Evolutionary conservation across 2,113 vertebrate genomes (phyloP), one percentile per base, ranked within the genome.

Genomic region (Thalassoma bifasciatum): DNA sequence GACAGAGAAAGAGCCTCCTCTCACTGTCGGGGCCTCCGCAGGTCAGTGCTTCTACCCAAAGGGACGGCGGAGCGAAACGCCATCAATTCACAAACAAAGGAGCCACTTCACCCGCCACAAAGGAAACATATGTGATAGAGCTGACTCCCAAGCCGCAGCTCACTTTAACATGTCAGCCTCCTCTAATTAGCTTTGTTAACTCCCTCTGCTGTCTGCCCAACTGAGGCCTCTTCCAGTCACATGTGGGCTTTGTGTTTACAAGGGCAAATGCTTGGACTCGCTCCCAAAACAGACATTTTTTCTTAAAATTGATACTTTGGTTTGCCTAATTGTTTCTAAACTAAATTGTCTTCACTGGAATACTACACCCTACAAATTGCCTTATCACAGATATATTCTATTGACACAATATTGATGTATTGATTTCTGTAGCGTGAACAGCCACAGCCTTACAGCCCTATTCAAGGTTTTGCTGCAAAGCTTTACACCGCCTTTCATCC

Each of bases 1-100:
- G 88, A 87, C 83, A 69, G 87, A 86, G 83, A 82, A 75, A 78
- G 92, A 91, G 77, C 74, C 81, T 89, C 82, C 67, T 91, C 85
- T 88, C 89, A 62, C 93, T 91, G 91, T 79, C 47, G 88, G 88
- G 92, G 91, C 88, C 92, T 94, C 91, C 83, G 88, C 93, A 94
- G 94, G 93, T 93, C 94, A 94, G 88, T 87, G 88, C 90, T 76
- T 94, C 88, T 87, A 91, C 93, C 93, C 92, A 89, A 92, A 93
- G 94, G 92, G 90, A 95, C 63, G 83, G 85, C 83, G 66, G 90
- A 94, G 88, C 91, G 92, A 95, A 93, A 94, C 93, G 87, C 92
- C 91, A 94, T 94, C 92, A 94, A 95, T 94, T 94, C 92, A 88
- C 91, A 93, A 94, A 94, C 93, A 95, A 95, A 94, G 92, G 90